Evolutionary conservation across 2,113 vertebrate species (phyloP), one percentile per base, ranked within the genome.

Genomic region (Vulpes vulpes): DNA sequence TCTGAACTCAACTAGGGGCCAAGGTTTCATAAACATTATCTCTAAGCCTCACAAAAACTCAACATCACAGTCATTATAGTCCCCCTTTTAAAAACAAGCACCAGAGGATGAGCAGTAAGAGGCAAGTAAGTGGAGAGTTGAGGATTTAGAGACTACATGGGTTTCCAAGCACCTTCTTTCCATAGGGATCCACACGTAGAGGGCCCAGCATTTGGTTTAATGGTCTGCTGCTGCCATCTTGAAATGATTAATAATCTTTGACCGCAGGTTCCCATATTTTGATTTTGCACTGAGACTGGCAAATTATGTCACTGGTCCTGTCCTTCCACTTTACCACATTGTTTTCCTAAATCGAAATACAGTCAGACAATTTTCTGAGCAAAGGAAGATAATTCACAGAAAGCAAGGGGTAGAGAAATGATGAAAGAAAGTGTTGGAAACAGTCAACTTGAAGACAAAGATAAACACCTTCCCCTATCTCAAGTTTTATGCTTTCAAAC

Each of bases 241-340:
- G 53, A 92, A 89, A 89, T 95, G n/a, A 55, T 92, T 89, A 57
- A 49, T 30, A 35, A n/a, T 71, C 80, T 83, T 92, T 69, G 14
- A 79, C 79, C 3, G 55, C 23, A 38, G 53, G 23, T 20, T 6
- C 60, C 69, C 30, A 51, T n/a, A 43, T 62, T 85, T 89, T 78
- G 53, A n/a, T 69, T 79, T 43, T 69, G 38, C 27, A 38, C 20
- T 60, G 38, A 64, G n/a, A 12, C n/a, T 3, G 27, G 17, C 10
- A n/a, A 69, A 89, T 60, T n/a, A 89, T 35, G 27, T 23, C 76
- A n/a, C 16, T 51, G 27, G 20, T 32, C 22, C 60, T 62, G 7
- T 30, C 49, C 62, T 64, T 12, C 27, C 35, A 91, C 19, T 32
- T 23, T 8, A 64, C 30, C 19, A 27, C 59, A 8, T 15, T 74